These are phyloP conservation scores for Cordylochernes scorpioides DNA, from an alignment of 2,888 invertebrate species.

Conservation along the genomic window DNA sequence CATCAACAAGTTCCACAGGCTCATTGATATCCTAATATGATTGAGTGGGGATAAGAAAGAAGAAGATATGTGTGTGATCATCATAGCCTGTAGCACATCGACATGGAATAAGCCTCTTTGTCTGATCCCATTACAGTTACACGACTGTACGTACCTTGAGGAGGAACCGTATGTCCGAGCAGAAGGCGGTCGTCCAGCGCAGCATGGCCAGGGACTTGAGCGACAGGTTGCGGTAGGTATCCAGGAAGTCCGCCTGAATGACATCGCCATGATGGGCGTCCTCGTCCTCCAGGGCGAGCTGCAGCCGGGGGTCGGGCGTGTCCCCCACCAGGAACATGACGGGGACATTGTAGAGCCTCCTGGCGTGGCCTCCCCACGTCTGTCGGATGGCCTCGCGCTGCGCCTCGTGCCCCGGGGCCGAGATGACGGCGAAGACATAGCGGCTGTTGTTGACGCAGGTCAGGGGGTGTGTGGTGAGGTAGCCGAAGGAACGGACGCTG, in stretches of 20 bases:
- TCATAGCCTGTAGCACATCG: no score
- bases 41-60: no score
- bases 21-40: no score
- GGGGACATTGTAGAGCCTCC: not conserved
- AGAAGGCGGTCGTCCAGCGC: constrained; percentile 2
- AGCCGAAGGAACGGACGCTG: no score
- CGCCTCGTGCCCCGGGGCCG: constrained; percentile 1
- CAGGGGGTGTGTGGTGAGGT: no score
- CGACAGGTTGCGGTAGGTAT: constrained; percentile 5
- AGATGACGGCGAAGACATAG: constrained; percentile 2
- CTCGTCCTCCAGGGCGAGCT: constrained; percentile 2
- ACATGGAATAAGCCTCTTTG: no score
- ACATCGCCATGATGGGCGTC: constrained; percentile 2
- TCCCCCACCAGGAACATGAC: constrained; percentile 4
- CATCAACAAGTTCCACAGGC: no score
- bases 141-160: no score
- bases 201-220: constrained; percentile 4
- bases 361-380: constrained; percentile 3
- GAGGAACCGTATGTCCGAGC: constrained; percentile 2
- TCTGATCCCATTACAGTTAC: no score
- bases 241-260: constrained; percentile 3
- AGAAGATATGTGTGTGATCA: no score
- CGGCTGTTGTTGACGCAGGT: no score
- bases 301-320: not conserved
- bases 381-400: constrained; percentile 3